A percentile compares a stretch with the other conserved stretches of the same genome.
Conservation (phyloP, 2,113 vertebrate genomes). For the Globicephala melas region DNA sequence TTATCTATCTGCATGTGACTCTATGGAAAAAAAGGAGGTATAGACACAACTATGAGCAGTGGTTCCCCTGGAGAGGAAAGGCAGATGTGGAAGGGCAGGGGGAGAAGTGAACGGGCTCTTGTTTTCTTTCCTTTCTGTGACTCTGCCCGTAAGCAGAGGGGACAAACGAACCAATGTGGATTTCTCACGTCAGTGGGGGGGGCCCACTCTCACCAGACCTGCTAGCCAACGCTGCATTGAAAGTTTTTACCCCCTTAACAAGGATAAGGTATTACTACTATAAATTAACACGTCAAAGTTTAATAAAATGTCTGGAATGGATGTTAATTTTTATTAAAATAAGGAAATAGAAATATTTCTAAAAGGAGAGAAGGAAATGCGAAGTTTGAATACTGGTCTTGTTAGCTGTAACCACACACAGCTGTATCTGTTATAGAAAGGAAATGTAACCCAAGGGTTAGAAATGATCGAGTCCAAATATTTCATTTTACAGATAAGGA, state of each 20-base stretch:
- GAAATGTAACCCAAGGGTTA: not conserved
- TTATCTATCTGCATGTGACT: not conserved
- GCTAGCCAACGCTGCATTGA: not conserved
- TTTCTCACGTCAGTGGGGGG: not conserved
- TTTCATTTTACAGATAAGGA: not conserved
- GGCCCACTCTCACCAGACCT: not conserved
- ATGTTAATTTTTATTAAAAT: not conserved
- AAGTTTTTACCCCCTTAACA: not conserved
- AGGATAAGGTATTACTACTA: not conserved
- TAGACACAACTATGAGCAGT: not conserved
- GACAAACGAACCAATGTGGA: not conserved
- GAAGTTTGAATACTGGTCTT: not conserved
- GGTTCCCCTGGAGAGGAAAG: not conserved
- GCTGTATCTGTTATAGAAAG: not conserved
- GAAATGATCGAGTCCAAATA: not conserved
- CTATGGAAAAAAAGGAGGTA: not conserved
- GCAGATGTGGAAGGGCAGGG: not conserved
- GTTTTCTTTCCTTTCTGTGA: not conserved
- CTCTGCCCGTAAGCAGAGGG: not conserved
- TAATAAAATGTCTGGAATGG: not conserved
- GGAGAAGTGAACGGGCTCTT: not conserved
- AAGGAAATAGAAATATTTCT: not conserved
- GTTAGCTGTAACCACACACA: not conserved
- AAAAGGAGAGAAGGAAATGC: not conserved
- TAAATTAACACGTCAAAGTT: not conserved